Evolutionary conservation across 2,113 vertebrate species (phyloP).

Genomic region (Poicephalus gulielmi): DNA sequence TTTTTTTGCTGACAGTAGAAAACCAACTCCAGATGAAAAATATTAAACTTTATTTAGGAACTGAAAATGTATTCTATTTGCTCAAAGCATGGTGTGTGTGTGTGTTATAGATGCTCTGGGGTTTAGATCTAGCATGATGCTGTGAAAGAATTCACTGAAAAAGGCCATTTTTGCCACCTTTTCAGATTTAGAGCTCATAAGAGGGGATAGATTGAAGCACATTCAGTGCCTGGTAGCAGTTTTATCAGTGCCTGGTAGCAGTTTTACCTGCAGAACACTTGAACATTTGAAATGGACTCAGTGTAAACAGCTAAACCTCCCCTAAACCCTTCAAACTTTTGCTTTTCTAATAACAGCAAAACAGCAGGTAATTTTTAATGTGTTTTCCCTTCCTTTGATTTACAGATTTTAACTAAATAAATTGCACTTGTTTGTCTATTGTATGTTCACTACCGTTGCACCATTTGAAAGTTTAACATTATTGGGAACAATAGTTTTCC

Average conservation of each 20-base stretch:
- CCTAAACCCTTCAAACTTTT: neutral
- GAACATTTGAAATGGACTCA: neutral
- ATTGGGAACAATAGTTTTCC: neutral
- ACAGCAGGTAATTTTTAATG: neutral
- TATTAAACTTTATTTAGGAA: conserved; percentile 62
- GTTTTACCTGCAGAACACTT: neutral
- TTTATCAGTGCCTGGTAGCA: neutral
- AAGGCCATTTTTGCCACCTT: conserved; percentile 2
- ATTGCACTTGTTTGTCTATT: neutral
- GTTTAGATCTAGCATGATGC: neutral
- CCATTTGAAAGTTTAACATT: neutral
- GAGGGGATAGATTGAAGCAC: neutral
- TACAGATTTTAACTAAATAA: neutral
- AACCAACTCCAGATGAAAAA: conserved; percentile 75
- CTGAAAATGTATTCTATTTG: conserved; percentile 25
- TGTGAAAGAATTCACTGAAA: neutral
- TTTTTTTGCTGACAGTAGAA: conserved; percentile 70
- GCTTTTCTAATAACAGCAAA: neutral
- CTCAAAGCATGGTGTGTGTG: neutral
- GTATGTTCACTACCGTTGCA: neutral
- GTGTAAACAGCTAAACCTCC: neutral
- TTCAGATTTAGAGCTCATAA: neutral
- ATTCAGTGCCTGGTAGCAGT: neutral
- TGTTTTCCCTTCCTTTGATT: neutral
- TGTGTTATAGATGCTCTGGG: neutral